phyloP scores from a whole-genome alignment of 1,140 invertebrate genomes.

The Schlechtendalia chinensis region DNA sequence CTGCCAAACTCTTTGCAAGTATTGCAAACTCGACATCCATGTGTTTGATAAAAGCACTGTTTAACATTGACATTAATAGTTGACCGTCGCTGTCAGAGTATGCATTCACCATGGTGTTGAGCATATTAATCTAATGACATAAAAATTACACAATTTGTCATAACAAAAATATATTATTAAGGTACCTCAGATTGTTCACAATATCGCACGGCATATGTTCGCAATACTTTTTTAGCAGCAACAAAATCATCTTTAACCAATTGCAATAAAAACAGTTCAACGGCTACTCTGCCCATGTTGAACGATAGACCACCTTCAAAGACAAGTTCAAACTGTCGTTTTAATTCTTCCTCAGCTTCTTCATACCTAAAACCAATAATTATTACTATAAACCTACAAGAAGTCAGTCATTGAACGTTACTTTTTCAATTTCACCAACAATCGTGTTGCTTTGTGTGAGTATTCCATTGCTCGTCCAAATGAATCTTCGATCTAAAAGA shows the following conservation, averaged over 20 bases:
- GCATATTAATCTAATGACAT: conserved; percentile 67
- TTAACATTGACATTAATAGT: conserved; percentile 69
- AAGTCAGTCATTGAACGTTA: conserved; percentile 57
- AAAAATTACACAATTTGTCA: neutral
- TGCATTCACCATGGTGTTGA: conserved; percentile 79
- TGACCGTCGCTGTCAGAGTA: conserved; percentile 90
- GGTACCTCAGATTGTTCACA: conserved; percentile 59
- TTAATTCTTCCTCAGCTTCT: conserved; percentile 79
- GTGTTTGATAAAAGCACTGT: conserved; percentile 85
- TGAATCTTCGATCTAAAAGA: conserved; percentile 50
- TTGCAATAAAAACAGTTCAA: conserved; percentile 85
- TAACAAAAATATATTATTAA: neutral
- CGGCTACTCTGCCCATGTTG: conserved; percentile 78
- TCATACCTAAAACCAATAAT: conserved; percentile 65
- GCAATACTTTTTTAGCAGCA: conserved; percentile 90
- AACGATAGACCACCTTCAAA: conserved; percentile 73
- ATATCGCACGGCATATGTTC: conserved; percentile 71
- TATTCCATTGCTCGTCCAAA: conserved; percentile 83
- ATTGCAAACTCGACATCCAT: conserved; percentile 93
- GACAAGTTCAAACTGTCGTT: conserved; percentile 80
- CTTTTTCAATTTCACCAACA: conserved; percentile 76
- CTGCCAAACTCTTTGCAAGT: conserved; percentile 72
- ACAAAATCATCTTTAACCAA: conserved; percentile 85
- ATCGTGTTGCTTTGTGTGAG: conserved; percentile 77
- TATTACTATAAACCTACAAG: neutral